Evolutionary conservation across 1,140 invertebrate genomes (phyloP).

Genomic region (silkworm (Bombyx mori)): DNA sequence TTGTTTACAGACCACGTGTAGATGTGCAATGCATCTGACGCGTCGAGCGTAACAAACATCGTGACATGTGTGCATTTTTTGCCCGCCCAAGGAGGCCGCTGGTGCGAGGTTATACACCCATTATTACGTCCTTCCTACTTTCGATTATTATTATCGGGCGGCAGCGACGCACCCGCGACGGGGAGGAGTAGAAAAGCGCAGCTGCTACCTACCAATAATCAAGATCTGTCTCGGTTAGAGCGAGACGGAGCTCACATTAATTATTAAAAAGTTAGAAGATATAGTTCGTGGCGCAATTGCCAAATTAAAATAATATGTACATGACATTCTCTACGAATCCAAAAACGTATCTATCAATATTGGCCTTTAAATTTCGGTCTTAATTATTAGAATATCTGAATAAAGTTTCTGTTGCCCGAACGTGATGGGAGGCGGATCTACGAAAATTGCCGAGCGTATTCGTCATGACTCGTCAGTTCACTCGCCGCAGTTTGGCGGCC

Average conservation of each 20-base stretch:
- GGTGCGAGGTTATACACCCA: slow-evolving; percentile 70
- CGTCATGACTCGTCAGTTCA: slow-evolving; percentile 47
- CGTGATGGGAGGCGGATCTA: slow-evolving; percentile 68
- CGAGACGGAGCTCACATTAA: slow-evolving; percentile 34
- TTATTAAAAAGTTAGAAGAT: no score
- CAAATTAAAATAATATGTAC: no score
- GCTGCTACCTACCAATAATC: slow-evolving; percentile 71
- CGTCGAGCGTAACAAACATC: slow-evolving; percentile 26
- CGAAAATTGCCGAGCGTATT: slow-evolving; percentile 49
- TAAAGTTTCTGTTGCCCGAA: slow-evolving; percentile 20
- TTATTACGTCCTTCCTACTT: slow-evolving; percentile 71
- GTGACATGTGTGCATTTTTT: slow-evolving; percentile 68
- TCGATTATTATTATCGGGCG: slow-evolving; percentile 71
- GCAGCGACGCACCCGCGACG: slow-evolving; percentile 63
- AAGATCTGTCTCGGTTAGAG: slow-evolving; percentile 54
- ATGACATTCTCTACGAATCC: no score
- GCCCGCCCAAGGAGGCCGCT: slow-evolving; percentile 69
- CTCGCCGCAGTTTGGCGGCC: slow-evolving; percentile 65
- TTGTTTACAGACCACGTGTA: slow-evolving; percentile 36
- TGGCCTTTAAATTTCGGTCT: no score
- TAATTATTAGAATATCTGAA: no score
- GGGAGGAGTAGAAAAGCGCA: slow-evolving; percentile 68
- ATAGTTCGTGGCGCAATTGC: no score
- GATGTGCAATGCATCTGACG: slow-evolving; percentile 27
- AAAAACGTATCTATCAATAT: no score